Conservation (phyloP, 2,797 vertebrate genomes). For the Schizothorax lantsangensis region DNA sequence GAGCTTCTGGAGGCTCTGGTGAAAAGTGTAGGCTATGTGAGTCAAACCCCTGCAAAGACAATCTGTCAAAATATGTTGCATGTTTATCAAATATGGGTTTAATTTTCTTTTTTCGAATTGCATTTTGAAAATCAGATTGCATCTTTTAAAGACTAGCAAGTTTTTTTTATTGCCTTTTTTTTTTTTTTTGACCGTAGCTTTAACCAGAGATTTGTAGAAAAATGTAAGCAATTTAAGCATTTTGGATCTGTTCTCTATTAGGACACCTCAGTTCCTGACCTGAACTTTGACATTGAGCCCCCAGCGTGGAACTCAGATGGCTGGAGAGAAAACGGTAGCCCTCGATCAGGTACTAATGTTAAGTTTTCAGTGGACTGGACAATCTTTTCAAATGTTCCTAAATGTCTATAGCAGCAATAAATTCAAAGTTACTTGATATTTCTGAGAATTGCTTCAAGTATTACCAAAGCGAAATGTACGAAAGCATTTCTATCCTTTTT, state of each 20-base stretch:
- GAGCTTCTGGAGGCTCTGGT: constrained; percentile 77
- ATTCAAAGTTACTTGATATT: not conserved
- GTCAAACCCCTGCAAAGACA: constrained; percentile 54
- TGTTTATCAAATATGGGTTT: not conserved
- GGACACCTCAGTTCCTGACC: constrained; percentile 77
- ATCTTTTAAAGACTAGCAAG: not conserved
- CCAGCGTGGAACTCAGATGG: constrained; percentile 81
- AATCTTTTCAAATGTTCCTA: not conserved
- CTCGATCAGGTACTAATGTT: constrained; percentile 77
- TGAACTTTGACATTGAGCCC: constrained; percentile 90
- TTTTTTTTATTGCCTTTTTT: not conserved
- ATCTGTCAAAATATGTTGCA: not conserved
- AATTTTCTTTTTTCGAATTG: not conserved
- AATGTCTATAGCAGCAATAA: not conserved
- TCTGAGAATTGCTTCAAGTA: not conserved
- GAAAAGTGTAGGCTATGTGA: constrained; percentile 76
- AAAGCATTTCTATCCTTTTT: not conserved
- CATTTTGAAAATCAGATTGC: not conserved
- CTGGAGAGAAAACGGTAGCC: constrained; percentile 76
- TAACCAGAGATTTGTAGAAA: not conserved
- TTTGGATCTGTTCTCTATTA: constrained; percentile 68
- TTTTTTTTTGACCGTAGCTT: not conserved
- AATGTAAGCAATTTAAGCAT: not conserved
- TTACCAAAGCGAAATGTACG: not conserved
- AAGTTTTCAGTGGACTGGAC: not conserved